Evolutionary conservation across 2,113 vertebrate genomes (phyloP).

Genomic region (Artemisiospiza belli): DNA sequence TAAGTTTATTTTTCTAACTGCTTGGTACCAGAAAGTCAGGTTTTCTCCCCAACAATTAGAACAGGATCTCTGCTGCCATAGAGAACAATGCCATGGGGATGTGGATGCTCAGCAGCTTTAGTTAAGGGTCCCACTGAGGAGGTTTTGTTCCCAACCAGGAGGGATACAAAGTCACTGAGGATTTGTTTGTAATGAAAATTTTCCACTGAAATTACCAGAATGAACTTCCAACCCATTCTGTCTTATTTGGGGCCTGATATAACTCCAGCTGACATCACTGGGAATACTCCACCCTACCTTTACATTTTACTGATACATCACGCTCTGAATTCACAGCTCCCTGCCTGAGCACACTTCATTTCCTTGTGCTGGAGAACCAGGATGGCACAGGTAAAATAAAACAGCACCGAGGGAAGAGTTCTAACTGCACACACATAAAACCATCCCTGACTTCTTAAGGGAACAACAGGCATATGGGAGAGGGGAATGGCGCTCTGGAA

Average conservation of each 20-base stretch:
- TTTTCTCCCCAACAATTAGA: background rate
- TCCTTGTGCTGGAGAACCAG: background rate
- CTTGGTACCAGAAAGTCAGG: background rate
- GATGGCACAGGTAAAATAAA: background rate
- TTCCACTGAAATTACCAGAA: background rate
- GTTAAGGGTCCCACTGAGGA: background rate
- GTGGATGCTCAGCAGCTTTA: background rate
- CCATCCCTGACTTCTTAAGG: background rate
- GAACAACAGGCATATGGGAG: background rate
- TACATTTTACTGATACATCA: background rate
- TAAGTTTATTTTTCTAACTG: background rate
- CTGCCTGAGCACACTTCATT: background rate
- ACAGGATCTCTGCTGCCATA: background rate
- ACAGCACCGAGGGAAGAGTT: background rate
- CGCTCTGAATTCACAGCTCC: background rate
- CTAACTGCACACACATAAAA: background rate
- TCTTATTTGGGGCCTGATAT: background rate
- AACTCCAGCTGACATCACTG: background rate
- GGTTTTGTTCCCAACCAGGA: background rate
- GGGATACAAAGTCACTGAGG: background rate
- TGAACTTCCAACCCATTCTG: background rate
- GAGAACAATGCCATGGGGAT: background rate
- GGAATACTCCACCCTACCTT: background rate
- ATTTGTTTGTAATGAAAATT: background rate
- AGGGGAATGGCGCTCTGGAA: background rate